Base-by-base conservation (phyloP, 2,888 invertebrate genomes). In the Tenthredo notha region DNA sequence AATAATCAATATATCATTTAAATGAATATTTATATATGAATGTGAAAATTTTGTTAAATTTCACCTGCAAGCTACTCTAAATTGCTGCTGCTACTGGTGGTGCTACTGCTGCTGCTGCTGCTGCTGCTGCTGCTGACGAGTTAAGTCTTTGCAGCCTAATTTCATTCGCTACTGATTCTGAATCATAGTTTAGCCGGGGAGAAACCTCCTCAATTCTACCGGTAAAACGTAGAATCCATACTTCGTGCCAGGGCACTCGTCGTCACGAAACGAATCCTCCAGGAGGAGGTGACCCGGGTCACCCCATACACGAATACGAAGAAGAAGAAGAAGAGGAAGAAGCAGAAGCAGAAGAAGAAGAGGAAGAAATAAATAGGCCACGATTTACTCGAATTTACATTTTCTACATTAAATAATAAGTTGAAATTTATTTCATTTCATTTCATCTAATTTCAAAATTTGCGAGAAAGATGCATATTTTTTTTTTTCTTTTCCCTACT, bases 211-310 rank as follows among this genome's bases (percentile, higher is more conserved):
- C 21, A n/a, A 37, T 80, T 37, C 15, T 40, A 37, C 80, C 7
- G 50, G 80, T 80, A 80, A 82, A 85, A 85, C 58, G 74, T 70
- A 37, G 82, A 85, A 85, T 84, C 85, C 85, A 85, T 84, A 85
- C 50, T 74, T 72, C 72, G 85, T 85, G 83, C 85, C 83, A 85
- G 83, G 85, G 18, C 74, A 54, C 82, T 58, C 74, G 72, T 72
- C 25, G 77, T 78, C 78, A 77, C 80, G 83, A 83, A 58, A 33
- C 18, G 58, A 80, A 80, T 77, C 61, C 10, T 58, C 37, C 21
- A 40, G 80, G n/a, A 80, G 80, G 5, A 78, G 58, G 58, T 33
- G 21, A 80, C 80, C 80, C 40, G 61, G 80, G 12, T 40, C 15
- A 75, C 29, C 29, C 54, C 50, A n/a, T 21, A 78, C 54, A 78